phyloP scores from a whole-genome alignment of 2,113 vertebrate genomes.

The Pleuronectes platessa region DNA sequence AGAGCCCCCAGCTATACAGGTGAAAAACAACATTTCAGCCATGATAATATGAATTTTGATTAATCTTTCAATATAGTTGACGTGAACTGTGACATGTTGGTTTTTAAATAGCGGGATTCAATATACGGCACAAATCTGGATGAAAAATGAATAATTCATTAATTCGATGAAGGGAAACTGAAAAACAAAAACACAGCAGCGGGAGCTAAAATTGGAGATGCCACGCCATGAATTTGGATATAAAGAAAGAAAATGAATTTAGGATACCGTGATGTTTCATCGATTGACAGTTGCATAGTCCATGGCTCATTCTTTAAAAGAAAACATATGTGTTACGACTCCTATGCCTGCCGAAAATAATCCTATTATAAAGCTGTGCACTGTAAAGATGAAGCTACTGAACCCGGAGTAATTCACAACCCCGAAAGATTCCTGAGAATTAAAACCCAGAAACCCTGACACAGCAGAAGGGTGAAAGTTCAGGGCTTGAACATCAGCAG shows the following conservation, averaged over 20 bases:
- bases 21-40: conserved; percentile 26
- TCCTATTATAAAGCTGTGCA: neutral
- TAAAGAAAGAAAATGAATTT: neutral
- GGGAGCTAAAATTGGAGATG: neutral
- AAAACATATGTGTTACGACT: conserved; percentile 3
- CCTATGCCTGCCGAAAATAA: neutral
- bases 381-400: conserved; percentile 3
- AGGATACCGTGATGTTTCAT: neutral
- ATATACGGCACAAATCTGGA: conserved; percentile 25
- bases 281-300: neutral
- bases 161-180: conserved; percentile 20
- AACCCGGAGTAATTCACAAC: conserved; percentile 16
- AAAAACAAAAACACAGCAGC: conserved; percentile 18
- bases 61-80: conserved; percentile 37
- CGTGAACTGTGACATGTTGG: conserved; percentile 18
- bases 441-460: conserved; percentile 40
- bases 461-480: conserved; percentile 52
- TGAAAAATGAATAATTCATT: conserved; percentile 49
- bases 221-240: neutral
- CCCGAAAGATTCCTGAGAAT: conserved; percentile 23
- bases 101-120: conserved; percentile 4
- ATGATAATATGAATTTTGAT: conserved; percentile 44
- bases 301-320: neutral
- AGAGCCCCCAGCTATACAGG: conserved; percentile 9
- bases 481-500: conserved; percentile 29